phyloP scores from a whole-genome alignment of 2,888 invertebrate species.

The Drosophila diplacantha region DNA sequence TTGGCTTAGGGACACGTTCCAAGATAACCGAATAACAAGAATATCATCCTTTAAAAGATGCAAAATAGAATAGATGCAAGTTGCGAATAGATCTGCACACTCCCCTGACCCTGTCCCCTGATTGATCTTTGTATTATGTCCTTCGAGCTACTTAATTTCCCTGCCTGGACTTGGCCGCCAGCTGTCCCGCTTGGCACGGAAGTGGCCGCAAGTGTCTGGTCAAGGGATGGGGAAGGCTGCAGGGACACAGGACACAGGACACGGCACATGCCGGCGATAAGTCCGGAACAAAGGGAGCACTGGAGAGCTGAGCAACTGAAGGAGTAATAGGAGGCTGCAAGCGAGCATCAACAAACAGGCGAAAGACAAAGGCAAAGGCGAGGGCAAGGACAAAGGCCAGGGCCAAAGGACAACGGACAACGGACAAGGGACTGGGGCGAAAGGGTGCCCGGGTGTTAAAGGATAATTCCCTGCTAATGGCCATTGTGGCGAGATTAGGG shows the following conservation, averaged over 20 bases:
- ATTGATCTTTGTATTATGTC: not conserved
- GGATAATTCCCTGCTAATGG: conserved; percentile 27
- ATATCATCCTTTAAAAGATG: not conserved
- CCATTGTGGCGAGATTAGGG: conserved; percentile 27
- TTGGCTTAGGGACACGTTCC: not conserved
- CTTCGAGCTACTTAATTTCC: not conserved
- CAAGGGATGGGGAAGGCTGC: not conserved
- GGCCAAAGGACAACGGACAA: conserved; percentile 13
- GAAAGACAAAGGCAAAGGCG: conserved; percentile 14
- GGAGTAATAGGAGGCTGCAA: conserved; percentile 30
- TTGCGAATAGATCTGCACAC: not conserved
- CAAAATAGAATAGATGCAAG: too few relatives aligned
- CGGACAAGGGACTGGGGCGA: conserved; percentile 7
- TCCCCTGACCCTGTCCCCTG: not conserved
- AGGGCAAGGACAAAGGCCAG: conserved; percentile 18
- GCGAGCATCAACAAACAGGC: conserved; percentile 30
- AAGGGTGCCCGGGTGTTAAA: conserved; percentile 41
- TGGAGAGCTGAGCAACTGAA: not conserved
- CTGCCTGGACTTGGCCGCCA: conserved; percentile 4
- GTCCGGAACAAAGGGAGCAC: conserved; percentile 23
- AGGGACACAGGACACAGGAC: conserved; percentile 16
- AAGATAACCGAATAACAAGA: not conserved
- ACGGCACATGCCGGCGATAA: conserved; percentile 20
- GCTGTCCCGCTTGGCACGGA: conserved; percentile 13
- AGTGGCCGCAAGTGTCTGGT: conserved; percentile 12